Base-by-base conservation (phyloP, 2,113 vertebrate genomes). In the Camelus dromedarius region DNA sequence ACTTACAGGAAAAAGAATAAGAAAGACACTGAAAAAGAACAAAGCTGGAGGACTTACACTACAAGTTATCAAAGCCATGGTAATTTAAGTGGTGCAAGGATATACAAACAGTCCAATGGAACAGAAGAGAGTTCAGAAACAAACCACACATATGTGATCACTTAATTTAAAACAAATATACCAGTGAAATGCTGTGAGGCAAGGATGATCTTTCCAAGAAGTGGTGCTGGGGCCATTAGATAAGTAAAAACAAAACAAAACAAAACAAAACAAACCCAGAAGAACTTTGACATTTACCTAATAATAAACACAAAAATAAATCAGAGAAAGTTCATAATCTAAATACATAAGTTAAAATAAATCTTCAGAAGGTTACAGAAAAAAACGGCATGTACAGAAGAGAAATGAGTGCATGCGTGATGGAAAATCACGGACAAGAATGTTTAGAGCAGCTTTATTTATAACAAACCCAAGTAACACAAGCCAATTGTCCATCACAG, bases 151-250 rank as follows among this genome's bases (percentile, higher is more conserved):
- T 50, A 82, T 30, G 35, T 16, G 7, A 83, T 52, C 32, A 50
- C 8, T 83, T 73, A 92, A 92, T 72, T 92, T 82, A 62, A 62
- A 92, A 73, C 24, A 83, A 79, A 82, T 60, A 56, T 20, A 30
- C 14, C 67, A 30, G 50, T 38, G 24, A 83, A 72, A 92, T 38
- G 48, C 14, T 19, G 4, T 66, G 6, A 75, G 26, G 30, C 8
- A 32, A 54, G 20, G 42, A 50, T 20, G 3, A 3, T 64, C 12
- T 83, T 75, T 76, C 48, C 20, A 66, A 82, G 4, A 56, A 54
- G 76, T 24, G 24, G 9, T 46, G n/a, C 80, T 26, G 32, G n/a
- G 46, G 56, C 58, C 42, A 83, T 24, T 26, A 73, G 79, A 42
- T 38, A 62, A 60, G 46, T 38, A 42, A 16, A 66, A 75, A 92